Evolutionary conservation across 2,113 vertebrate genomes (phyloP).

Genomic region (Pimephales promelas): DNA sequence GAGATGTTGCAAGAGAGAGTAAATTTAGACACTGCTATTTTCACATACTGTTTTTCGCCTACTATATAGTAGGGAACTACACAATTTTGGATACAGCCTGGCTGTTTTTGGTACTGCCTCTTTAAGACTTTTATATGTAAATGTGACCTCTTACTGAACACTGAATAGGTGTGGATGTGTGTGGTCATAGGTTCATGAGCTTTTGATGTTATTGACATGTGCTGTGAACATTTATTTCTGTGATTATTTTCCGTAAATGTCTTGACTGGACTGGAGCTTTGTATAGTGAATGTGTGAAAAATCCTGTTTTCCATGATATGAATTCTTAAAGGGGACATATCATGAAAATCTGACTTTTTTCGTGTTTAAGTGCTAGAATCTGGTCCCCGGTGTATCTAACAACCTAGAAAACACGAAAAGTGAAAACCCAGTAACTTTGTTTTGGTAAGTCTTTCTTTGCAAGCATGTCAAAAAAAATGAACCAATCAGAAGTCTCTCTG

Average conservation of each 20-base stretch:
- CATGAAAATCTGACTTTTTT: too few relatives aligned
- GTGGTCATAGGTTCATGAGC: neutral
- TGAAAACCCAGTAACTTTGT: too few relatives aligned
- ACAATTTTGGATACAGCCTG: neutral
- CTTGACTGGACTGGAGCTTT: neutral
- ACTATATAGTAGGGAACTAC: neutral
- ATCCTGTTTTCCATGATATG: neutral
- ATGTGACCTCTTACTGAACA: neutral
- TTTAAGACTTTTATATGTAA: neutral
- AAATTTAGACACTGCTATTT: neutral
- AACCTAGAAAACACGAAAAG: too few relatives aligned
- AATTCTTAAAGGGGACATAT: neutral
- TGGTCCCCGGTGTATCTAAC: too few relatives aligned
- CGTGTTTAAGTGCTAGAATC: too few relatives aligned
- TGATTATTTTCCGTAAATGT: neutral
- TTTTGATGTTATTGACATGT: neutral
- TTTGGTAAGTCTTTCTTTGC: too few relatives aligned
- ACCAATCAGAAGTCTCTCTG: too few relatives aligned
- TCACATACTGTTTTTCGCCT: neutral
- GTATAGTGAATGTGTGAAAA: neutral
- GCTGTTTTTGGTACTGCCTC: neutral
- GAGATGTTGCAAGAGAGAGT: too few relatives aligned
- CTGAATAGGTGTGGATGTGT: slow-evolving; percentile 1
- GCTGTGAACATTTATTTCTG: neutral
- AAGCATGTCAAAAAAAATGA: too few relatives aligned